Evolutionary conservation across 2,888 invertebrate species (phyloP).

Genomic region (Orthonevra nobilis): DNA sequence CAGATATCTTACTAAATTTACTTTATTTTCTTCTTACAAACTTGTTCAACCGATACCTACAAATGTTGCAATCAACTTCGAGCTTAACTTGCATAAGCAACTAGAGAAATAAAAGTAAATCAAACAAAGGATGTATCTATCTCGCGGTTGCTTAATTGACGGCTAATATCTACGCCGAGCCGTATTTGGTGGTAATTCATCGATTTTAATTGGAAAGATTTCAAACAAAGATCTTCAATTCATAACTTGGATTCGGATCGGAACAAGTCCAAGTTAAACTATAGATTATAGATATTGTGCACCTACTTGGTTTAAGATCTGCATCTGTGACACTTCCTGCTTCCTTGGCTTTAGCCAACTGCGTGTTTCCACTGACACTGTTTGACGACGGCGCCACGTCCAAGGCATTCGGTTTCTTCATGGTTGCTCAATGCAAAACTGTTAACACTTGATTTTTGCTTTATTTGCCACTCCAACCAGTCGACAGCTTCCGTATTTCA

Average conservation of each 20-base stretch:
- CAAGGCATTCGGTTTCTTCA: conserved; percentile 47
- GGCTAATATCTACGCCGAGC: conserved; percentile 12
- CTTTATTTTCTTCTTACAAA: conserved; percentile 35
- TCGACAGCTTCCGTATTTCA: conserved; percentile 12
- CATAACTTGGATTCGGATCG: background rate
- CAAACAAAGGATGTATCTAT: conserved; percentile 41
- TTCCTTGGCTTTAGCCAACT: conserved; percentile 56
- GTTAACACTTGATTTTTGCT: background rate
- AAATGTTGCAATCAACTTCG: background rate
- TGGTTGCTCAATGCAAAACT: conserved; percentile 17
- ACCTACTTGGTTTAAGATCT: conserved; percentile 61
- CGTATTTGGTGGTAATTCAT: conserved; percentile 48
- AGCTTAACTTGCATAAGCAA: background rate
- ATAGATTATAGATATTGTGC: background rate
- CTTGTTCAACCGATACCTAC: conserved; percentile 28
- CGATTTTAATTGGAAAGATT: conserved; percentile 49
- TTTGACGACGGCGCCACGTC: conserved; percentile 31
- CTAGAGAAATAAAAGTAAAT: conserved; percentile 3
- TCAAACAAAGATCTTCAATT: conserved; percentile 29
- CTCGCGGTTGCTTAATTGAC: conserved; percentile 29
- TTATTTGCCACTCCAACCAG: conserved; percentile 13
- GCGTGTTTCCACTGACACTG: conserved; percentile 28
- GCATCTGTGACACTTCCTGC: conserved; percentile 43
- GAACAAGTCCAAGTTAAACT: too few species aligned
- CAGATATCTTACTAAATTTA: conserved; percentile 30